Evolutionary conservation across 2,113 vertebrate species (phyloP), one percentile per base, ranked within the genome.

Genomic region (Megalops atlanticus): DNA sequence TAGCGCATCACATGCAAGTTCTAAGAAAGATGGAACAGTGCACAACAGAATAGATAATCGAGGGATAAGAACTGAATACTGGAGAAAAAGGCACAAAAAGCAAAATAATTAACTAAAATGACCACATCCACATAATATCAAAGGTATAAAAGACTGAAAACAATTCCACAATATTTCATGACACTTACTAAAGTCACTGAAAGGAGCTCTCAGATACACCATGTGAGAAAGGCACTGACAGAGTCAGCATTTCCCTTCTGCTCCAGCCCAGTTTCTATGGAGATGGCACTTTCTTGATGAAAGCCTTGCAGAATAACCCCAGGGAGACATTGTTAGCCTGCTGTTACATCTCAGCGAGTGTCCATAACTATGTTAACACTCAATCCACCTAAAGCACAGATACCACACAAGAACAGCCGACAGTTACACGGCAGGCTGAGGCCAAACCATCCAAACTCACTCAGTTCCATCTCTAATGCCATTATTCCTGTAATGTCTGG

Each of bases 261-360:
- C 38, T 73, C 15, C 35, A 38, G 15, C 15, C 36, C 35, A 24
- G 74, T 76, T 47, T 49, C 74, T 76, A 76, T 27, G 74, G 74
- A 76, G 27, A 76, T 41, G 49, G 74, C 74, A 76, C 74, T 40
- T 49, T 41, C 49, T 52, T 58, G 45, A 33, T 77, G 76, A 77
- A 41, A 77, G 35, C 45, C 35, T 38, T 49, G 11, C 49, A 77
- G 27, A 27, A 24, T 12, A 35, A 77, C 31, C 33, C 45, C 73
- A 38, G 39, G 36, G 31, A 52, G 35, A 77, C 31, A 77, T 54
- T 77, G 76, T 52, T 54, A 77, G 43, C 45, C 76, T 54, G 45
- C 11, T 33, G n/a, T 54, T 38, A 77, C 47, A 27, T 54, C 41
- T 77, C 76, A 36, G 47, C 11, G 21, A 36, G 49, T 77, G 36